Evolutionary conservation across 2,113 vertebrate genomes (phyloP).

Genomic region (Promerops cafer): DNA sequence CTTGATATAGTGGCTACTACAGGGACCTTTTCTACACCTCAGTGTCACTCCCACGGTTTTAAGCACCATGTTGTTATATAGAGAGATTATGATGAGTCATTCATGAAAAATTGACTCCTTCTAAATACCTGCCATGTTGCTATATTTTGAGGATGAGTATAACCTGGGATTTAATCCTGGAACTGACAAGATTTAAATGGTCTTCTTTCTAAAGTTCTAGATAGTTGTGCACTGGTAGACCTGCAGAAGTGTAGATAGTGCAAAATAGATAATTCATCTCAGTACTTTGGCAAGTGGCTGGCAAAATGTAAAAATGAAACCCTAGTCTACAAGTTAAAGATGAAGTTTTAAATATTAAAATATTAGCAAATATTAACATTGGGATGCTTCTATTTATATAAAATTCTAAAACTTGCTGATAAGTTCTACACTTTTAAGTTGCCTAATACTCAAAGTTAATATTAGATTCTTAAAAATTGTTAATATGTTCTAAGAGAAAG

Average conservation of each 20-base stretch:
- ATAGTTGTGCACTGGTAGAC: not conserved
- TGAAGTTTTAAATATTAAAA: not conserved
- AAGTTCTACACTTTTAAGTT: not conserved
- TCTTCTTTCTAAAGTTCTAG: not conserved
- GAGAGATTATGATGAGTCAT: not conserved
- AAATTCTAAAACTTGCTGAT: not conserved
- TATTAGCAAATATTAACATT: not conserved
- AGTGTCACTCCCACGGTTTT: not conserved
- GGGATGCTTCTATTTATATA: accelerated
- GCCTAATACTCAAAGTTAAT: not conserved
- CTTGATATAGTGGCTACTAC: not conserved
- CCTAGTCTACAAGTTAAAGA: not conserved
- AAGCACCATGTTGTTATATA: not conserved
- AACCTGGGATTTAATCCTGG: not conserved
- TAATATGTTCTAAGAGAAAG: not conserved
- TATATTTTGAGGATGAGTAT: not conserved
- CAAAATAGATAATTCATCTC: not conserved
- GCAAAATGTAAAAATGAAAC: not conserved
- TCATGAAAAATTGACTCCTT: not conserved
- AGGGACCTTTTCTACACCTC: not conserved
- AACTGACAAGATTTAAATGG: not conserved
- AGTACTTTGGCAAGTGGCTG: not conserved
- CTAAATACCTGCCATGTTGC: not conserved
- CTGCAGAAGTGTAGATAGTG: not conserved
- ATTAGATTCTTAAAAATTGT: not conserved